Base-by-base conservation (phyloP, 2,888 invertebrate genomes). In the Tupiocoris notatus region DNA sequence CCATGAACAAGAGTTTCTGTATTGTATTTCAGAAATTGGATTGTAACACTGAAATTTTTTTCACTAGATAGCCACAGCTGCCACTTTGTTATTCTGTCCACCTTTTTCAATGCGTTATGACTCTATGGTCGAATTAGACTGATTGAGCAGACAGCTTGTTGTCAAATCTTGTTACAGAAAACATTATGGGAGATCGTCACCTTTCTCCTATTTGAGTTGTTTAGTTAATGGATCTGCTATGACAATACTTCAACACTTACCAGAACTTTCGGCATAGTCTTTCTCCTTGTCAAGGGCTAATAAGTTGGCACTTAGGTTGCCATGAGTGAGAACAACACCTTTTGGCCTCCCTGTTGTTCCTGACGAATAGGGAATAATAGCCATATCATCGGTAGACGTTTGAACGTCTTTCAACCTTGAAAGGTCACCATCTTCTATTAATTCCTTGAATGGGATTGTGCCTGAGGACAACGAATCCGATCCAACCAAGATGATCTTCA, bases 341-440 rank as follows among this genome's bases (percentile, higher is more conserved):
- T 93, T 93, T 0, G 92, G 90, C 68, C 91, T 79, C 0, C 95
- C 95, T 0, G 94, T 95, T 0, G 95, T 95, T 0, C 93, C 93
- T 83, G 94, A 94, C 1, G 94, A 94, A 83, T 92, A 95, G 0
- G 93, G 94, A 81, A 95, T 84, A 39, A 92, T 84, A 0, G 88
- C 88, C 1, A 67, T 54, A n/a, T 73, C 74, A 1, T 77, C 76
- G 16, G 54, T 56, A 6, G 24, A 24, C 18, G 64, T 57, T 58
- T 65, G 64, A 7, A 66, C 65, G 18, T 24, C 65, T 9, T 58
- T 22, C 56, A 75, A 57, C 1, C 16, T 18, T 17, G 73, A 57
- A 1, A 22, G 20, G 62, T 62, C 54, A 2, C 66, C 23, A 24
- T 3, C 24, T 56, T 65, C 24, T 65, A 65, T 18, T 39, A 64